Evolutionary conservation across 2,113 vertebrate species (phyloP), one percentile per base, ranked within the genome.

Genomic region (Chitala chitala): DNA sequence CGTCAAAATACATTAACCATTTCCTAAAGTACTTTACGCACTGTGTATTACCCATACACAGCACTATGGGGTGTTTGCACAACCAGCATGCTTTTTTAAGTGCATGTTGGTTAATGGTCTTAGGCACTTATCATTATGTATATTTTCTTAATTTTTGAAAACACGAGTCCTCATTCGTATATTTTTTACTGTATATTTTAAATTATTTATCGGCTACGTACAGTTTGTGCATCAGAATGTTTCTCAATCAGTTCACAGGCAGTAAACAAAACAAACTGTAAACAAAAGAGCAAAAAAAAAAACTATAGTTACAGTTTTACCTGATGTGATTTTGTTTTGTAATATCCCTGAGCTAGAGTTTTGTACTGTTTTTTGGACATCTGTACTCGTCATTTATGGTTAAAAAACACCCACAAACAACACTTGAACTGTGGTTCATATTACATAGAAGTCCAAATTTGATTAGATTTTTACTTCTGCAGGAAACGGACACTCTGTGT

Each of bases 1-100:
- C 85, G 84, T 84, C 82, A 85, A 86, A 86, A 84, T 86, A 86
- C 82, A 87, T 89, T 85, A 86, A 91, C 84, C 78, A 86, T 86
- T 85, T 82, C 83, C 83, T 78, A 76, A 81, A 82, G 77, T 77
- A 78, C 71, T 82, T 78, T 33, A 81, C 71, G 78, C 72, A 76
- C 84, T 59, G 76, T 75, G 40, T 74, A 72, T 80, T 87, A 76
- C 40, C 71, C 78, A 72, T 70, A 81, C 78, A 81, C 82, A 80
- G 82, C 79, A 74, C 24, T 73, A 38, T 58, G 66, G 38, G 71
- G 58, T 65, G 66, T 24, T 82, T 77, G 54, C 78, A 69, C 73
- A 66, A 54, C 53, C 72, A 15, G 9, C 53, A 42, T 4, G 55
- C 29, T 17, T 65, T 71, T 74, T 40, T 36, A 68, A 51, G 72